Evolutionary conservation across 2,888 invertebrate genomes (phyloP).

Genomic region (Neoitamus cyanurus): DNA sequence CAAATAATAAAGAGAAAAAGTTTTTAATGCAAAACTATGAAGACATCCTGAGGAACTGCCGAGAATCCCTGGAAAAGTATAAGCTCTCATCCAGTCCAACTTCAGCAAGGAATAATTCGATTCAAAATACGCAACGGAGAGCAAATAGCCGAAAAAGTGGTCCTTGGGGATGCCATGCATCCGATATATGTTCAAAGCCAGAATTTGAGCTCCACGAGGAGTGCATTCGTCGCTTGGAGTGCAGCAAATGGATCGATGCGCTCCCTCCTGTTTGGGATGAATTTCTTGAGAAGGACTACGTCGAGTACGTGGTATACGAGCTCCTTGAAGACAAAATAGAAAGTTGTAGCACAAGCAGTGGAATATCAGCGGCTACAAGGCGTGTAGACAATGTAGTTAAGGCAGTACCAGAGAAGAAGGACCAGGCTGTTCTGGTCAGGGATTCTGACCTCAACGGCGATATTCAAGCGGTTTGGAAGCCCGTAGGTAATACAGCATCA

Average conservation of each 20-base stretch:
- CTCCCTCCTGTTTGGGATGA: background rate
- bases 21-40: conserved; percentile 6
- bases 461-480: background rate
- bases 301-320: background rate
- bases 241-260: background rate
- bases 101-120: background rate
- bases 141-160: background rate
- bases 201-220: background rate
- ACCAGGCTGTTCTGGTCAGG: background rate
- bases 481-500: background rate
- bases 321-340: background rate
- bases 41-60: background rate
- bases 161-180: background rate
- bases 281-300: background rate
- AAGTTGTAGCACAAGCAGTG: background rate
- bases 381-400: background rate
- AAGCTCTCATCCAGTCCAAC: background rate
- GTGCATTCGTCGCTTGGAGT: background rate
- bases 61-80: background rate
- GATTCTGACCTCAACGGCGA: background rate
- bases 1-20: background rate
- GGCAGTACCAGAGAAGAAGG: background rate
- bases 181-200: background rate
- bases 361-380: background rate
- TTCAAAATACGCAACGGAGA: background rate